phyloP scores from a whole-genome alignment of 2,113 vertebrate genomes.

The Anolis sagrei region DNA sequence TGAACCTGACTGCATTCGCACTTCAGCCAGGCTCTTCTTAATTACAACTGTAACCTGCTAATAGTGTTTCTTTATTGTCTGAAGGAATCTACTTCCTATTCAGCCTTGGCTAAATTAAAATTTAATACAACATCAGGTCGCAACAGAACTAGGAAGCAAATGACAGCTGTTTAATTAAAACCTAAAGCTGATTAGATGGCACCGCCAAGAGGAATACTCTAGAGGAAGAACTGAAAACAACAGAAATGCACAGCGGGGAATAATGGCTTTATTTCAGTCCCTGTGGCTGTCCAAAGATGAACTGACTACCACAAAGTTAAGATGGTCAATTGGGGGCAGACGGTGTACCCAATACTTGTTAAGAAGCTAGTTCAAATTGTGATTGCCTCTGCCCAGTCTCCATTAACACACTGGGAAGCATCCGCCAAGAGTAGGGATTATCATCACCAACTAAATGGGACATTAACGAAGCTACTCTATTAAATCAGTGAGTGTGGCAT shows the following conservation, averaged over 20 bases:
- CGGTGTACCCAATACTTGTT: constrained; percentile 22
- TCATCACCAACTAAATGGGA: background rate
- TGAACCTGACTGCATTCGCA: constrained; percentile 56
- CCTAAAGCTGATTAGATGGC: constrained; percentile 74
- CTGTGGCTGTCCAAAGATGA: constrained; percentile 36
- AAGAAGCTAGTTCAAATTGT: constrained; percentile 35
- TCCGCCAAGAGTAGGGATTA: constrained; percentile 7
- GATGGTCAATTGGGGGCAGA: constrained; percentile 49
- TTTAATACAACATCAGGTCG: constrained; percentile 76
- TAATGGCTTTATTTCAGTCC: constrained; percentile 72
- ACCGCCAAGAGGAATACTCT: constrained; percentile 71
- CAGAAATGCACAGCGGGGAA: constrained; percentile 59
- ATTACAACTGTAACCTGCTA: constrained; percentile 74
- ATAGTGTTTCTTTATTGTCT: constrained; percentile 72
- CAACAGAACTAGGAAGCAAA: constrained; percentile 76
- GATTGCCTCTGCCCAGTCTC: constrained; percentile 24
- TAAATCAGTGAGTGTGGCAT: background rate
- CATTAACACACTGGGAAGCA: fast-evolving
- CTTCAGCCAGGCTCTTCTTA: constrained; percentile 67
- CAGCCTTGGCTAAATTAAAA: constrained; percentile 76
- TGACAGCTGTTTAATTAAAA: constrained; percentile 78
- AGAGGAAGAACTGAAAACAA: constrained; percentile 66
- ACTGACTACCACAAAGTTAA: constrained; percentile 49
- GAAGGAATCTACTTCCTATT: constrained; percentile 71
- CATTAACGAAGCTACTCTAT: background rate